Base-by-base conservation (phyloP, 2,113 vertebrate genomes). In the Dromas ardeola region DNA sequence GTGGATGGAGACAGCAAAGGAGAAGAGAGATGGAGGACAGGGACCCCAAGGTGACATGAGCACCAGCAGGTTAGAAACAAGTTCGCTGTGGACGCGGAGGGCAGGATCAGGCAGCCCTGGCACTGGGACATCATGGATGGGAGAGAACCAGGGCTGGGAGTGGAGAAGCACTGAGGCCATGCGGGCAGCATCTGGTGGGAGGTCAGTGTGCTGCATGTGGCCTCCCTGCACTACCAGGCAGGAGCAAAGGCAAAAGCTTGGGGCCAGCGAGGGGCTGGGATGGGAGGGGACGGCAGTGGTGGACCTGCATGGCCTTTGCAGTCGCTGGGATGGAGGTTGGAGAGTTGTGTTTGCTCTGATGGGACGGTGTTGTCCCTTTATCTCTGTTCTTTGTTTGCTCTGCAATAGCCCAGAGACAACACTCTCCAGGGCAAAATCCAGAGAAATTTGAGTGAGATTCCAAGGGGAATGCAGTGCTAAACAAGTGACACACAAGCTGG, bases 391-490 rank as follows among this genome's bases (percentile, higher is more conserved):
- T 25, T 91, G 66, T 96, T 95, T 96, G 82, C 79, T 83, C 53
- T 70, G 66, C 49, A 40, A 13, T 58, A 43, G 58, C 71, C 87
- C 10, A 27, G 18, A 90, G 71, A 43, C 81, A 72, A 10, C 52
- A 20, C 4, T 56, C 23, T 55, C 34, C 66, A 25, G 92, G 93
- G 79, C 97, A 96, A 96, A 97, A 95, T 90, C 88, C 92, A 73
- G 55, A 66, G 81, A 14, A 1, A 0, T 21, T 29, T n/a, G 20
- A 36, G 81, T 7, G 78, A 83, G 67, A 6, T 15, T 76, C 10
- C 14, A 3, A 52, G 67, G 53, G 81, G 59, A 77, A n/a, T 13
- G 45, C 30, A 43, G 73, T 38, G 84, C n/a, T 58, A 52, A 84
- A 86, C 50, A 58, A 74, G 47, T 10, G 56, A 29, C 70, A 94